Percentiles rank a stretch among this genome's conserved stretches.
These are phyloP conservation scores for Tenthredo mesomela DNA, from an alignment of 2,888 invertebrate genomes.

Conservation along the genomic window DNA sequence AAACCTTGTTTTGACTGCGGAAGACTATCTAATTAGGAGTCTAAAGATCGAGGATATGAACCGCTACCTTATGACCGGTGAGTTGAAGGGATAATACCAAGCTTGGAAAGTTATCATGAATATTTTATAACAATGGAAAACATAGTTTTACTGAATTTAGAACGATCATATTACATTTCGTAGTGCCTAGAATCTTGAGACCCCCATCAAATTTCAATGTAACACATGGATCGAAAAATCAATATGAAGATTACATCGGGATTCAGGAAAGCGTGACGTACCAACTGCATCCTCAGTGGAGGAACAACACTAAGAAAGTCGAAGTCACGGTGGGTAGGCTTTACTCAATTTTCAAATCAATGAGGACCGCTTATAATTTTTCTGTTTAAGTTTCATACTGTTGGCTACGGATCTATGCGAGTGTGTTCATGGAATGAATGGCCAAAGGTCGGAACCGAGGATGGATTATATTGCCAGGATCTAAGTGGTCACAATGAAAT, in stretches of 20 bases:
- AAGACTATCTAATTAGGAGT: slow-evolving; percentile 66
- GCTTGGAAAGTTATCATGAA: neutral
- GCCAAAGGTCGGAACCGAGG: slow-evolving; percentile 48
- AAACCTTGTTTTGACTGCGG: slow-evolving; percentile 63
- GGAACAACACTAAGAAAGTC: slow-evolving; percentile 62
- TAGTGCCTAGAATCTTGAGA: slow-evolving; percentile 67
- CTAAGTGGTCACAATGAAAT: slow-evolving; percentile 64
- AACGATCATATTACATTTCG: slow-evolving; percentile 50
- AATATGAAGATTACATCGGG: slow-evolving; percentile 82
- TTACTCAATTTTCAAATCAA: neutral
- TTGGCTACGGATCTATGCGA: slow-evolving; percentile 68
- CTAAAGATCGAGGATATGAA: slow-evolving; percentile 64
- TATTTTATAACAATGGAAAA: neutral
- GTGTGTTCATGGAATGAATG: slow-evolving; percentile 67
- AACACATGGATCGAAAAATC: slow-evolving; percentile 69
- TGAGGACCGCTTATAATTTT: neutral
- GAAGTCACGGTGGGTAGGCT: slow-evolving; percentile 63
- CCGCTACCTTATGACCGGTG: slow-evolving; percentile 61
- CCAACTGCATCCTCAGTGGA: slow-evolving; percentile 76
- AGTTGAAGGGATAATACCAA: neutral
- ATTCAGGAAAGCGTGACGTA: slow-evolving; percentile 80
- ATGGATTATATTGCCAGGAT: slow-evolving; percentile 61
- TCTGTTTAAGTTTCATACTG: slow-evolving; percentile 62
- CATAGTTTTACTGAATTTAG: neutral
- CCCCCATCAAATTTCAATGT: slow-evolving; percentile 60